These are phyloP conservation scores for Pipistrellus pygmaeus DNA, from an alignment of 2,797 vertebrate genomes.

Conservation along the genomic window DNA sequence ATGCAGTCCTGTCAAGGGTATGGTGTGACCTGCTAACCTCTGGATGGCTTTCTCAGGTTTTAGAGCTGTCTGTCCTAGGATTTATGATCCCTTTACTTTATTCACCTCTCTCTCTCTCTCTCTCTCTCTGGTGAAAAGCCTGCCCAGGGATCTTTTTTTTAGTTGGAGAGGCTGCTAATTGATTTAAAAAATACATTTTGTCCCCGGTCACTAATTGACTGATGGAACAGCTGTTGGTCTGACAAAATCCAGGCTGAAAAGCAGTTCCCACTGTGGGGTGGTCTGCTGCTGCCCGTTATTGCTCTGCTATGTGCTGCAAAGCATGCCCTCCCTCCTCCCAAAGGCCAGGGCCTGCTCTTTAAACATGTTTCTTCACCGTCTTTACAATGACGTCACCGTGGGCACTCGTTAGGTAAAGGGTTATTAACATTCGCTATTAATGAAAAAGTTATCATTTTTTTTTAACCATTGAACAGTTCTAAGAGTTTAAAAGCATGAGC, in stretches of 20 bases:
- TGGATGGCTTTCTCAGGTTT: slow-evolving; percentile 53
- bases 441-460: slow-evolving; percentile 46
- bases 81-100: slow-evolving; percentile 65
- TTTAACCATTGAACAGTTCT: slow-evolving; percentile 68
- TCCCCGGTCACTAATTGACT: slow-evolving; percentile 68
- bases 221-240: slow-evolving; percentile 72
- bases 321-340: background rate
- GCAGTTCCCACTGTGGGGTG: slow-evolving; percentile 61
- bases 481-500: slow-evolving; percentile 67
- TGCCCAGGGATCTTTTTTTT: slow-evolving; percentile 69
- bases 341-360: background rate
- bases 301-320: slow-evolving; percentile 26
- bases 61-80: slow-evolving; percentile 30
- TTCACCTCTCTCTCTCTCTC: background rate
- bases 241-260: slow-evolving; percentile 59
- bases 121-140: slow-evolving; percentile 41
- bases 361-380: background rate
- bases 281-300: slow-evolving; percentile 54
- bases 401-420: slow-evolving; percentile 67
- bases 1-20: background rate
- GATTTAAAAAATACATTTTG: slow-evolving; percentile 77
- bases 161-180: slow-evolving; percentile 71
- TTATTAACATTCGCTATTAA: slow-evolving; percentile 60
- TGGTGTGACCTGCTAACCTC: slow-evolving; percentile 35
- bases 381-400: slow-evolving; percentile 57